phyloP scores from a whole-genome alignment of 2,888 invertebrate species.

The Caenorhabditis sp. region DNA sequence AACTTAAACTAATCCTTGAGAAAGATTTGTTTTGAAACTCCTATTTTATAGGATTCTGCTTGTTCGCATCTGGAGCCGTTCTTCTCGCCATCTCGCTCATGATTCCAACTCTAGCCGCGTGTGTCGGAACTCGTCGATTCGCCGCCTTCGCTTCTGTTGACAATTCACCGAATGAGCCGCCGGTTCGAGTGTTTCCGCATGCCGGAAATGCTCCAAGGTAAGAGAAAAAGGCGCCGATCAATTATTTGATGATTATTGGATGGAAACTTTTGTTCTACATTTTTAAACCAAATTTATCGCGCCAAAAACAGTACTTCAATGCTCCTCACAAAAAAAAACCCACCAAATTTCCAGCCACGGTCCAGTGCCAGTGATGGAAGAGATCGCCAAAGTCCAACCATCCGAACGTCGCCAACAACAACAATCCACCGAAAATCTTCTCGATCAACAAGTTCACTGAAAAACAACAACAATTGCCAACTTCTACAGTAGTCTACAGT shows the following conservation, averaged over 20 bases:
- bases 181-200: slow-evolving; percentile 65
- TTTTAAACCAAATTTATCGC: too few relatives aligned
- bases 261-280: too few relatives aligned
- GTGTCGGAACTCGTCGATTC: slow-evolving; percentile 58
- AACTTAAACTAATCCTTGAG: too few relatives aligned
- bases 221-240: too few relatives aligned
- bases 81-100: slow-evolving; percentile 66
- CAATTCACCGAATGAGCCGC: slow-evolving; percentile 69
- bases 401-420: slow-evolving; percentile 30
- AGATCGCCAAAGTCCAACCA: slow-evolving; percentile 68
- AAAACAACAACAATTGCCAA: background rate
- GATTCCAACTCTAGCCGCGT: slow-evolving; percentile 65
- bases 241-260: too few relatives aligned
- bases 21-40: too few relatives aligned
- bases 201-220: slow-evolving; percentile 22
- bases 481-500: background rate
- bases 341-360: slow-evolving; percentile 27
- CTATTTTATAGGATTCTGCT: slow-evolving; percentile 56
- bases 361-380: slow-evolving; percentile 69
- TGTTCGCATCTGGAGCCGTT: slow-evolving; percentile 66
- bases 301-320: background rate
- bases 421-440: slow-evolving; percentile 17
- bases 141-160: slow-evolving; percentile 65
- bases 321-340: too few relatives aligned
- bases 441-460: slow-evolving; percentile 39